phyloP scores from a whole-genome alignment of 2,797 vertebrate species.

The Pempheris klunzingeri region DNA sequence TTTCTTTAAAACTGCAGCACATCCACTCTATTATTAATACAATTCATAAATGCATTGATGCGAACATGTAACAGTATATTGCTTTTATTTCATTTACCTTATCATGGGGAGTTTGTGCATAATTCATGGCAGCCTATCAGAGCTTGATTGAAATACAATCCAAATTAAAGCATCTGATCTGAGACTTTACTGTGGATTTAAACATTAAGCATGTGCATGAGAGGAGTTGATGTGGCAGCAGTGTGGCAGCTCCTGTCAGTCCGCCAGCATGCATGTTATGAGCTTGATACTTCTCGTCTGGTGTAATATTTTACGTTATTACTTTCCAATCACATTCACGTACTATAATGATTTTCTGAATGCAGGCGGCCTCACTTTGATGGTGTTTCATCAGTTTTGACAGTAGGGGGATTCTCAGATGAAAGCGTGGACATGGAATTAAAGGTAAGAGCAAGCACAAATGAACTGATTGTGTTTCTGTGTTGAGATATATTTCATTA shows the following conservation, averaged over 20 bases:
- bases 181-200: not conserved
- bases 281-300: not conserved
- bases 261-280: not conserved
- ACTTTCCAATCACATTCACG: slow-evolving; percentile 2
- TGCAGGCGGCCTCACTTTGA: not conserved
- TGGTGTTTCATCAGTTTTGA: slow-evolving; percentile 19
- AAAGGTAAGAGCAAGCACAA: not conserved
- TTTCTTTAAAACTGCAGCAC: slow-evolving; percentile 10
- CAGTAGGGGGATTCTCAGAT: slow-evolving; percentile 4
- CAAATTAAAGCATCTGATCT: slow-evolving; percentile 17
- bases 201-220: not conserved
- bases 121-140: slow-evolving; percentile 8
- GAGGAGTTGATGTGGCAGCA: slow-evolving; percentile 16
- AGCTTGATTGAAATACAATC: slow-evolving; percentile 15
- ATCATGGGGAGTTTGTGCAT: slow-evolving; percentile 19
- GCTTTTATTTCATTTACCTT: slow-evolving; percentile 27
- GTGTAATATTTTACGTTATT: slow-evolving; percentile 30
- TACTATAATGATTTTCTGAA: not conserved
- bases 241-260: slow-evolving; percentile 22
- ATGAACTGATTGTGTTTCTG: slow-evolving; percentile 19
- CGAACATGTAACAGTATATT: slow-evolving; percentile 31
- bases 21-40: slow-evolving; percentile 43
- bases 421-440: slow-evolving; percentile 24
- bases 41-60: slow-evolving; percentile 36
- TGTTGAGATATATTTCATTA: slow-evolving; percentile 27